phyloP scores from a whole-genome alignment of 2,888 invertebrate genomes.

The Entomobrya multifasciata region DNA sequence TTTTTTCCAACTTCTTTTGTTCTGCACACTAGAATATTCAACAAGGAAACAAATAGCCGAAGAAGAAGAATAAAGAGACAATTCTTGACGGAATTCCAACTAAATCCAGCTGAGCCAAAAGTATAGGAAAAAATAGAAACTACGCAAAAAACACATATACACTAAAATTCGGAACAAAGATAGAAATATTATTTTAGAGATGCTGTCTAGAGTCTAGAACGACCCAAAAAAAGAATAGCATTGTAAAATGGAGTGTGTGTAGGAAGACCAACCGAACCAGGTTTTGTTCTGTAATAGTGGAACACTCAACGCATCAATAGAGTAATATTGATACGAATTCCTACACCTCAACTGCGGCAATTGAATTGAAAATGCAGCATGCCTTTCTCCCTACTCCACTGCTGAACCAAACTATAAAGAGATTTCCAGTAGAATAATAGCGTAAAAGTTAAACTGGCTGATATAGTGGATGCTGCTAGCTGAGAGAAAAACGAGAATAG shows the following conservation, averaged over 20 bases:
- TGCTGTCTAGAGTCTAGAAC: neutral
- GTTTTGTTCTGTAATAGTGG: conserved; percentile 37
- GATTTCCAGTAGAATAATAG: conserved; percentile 61
- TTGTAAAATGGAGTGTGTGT: conserved; percentile 6
- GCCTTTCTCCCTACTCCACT: conserved; percentile 17
- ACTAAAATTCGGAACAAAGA: no score
- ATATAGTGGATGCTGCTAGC: neutral
- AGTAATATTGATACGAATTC: conserved; percentile 69
- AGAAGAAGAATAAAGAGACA: conserved; percentile 40
- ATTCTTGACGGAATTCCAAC: conserved; percentile 71
- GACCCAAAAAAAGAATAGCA: conserved; percentile 30
- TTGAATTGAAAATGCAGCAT: conserved; percentile 65
- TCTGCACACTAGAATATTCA: conserved; percentile 34
- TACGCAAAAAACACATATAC: neutral
- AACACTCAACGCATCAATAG: neutral
- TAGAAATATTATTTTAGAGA: no score
- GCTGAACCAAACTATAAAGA: conserved; percentile 45
- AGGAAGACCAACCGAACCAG: neutral
- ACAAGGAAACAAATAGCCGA: conserved; percentile 42
- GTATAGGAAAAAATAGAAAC: conserved; percentile 18
- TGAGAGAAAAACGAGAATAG: conserved; percentile 25
- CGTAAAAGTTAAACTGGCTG: conserved; percentile 2
- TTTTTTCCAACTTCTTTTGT: neutral
- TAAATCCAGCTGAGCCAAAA: conserved; percentile 68
- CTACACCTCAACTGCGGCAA: conserved; percentile 73